Conservation (phyloP, 2,113 vertebrate genomes). For the Pseudonaja textilis region DNA sequence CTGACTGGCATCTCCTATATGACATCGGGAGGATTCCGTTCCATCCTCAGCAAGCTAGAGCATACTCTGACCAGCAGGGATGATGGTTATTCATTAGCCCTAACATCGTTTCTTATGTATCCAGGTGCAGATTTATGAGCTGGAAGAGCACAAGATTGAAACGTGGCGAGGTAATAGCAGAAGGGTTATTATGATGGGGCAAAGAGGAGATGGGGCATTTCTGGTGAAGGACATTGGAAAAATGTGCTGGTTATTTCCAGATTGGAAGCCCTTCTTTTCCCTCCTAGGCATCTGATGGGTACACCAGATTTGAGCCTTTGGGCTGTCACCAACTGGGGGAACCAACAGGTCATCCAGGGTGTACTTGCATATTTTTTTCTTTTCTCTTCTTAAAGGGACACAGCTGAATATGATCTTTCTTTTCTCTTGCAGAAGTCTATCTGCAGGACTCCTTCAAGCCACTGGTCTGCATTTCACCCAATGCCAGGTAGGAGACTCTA, state of each 20-base stretch:
- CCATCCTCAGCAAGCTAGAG: neutral
- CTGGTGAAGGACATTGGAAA: too few relatives aligned
- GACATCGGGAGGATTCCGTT: neutral
- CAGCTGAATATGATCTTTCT: neutral
- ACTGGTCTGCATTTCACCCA: conserved; percentile 93
- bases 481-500: conserved; percentile 77
- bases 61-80: too few relatives aligned
- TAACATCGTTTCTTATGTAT: neutral
- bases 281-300: neutral
- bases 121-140: conserved; percentile 96
- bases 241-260: neutral
- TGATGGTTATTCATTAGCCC: neutral
- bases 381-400: neutral
- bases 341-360: neutral
- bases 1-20: neutral
- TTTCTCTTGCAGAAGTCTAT: conserved; percentile 81
- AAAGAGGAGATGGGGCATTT: neutral
- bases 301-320: neutral
- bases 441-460: conserved; percentile 97
- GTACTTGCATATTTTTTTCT: neutral
- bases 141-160: conserved; percentile 98
- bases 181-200: neutral
- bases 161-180: conserved; percentile 90
- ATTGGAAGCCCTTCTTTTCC: neutral
- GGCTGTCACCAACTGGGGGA: neutral